These are phyloP conservation scores for Karalla daura DNA, from an alignment of 2,797 vertebrate genomes.

Conservation along the genomic window DNA sequence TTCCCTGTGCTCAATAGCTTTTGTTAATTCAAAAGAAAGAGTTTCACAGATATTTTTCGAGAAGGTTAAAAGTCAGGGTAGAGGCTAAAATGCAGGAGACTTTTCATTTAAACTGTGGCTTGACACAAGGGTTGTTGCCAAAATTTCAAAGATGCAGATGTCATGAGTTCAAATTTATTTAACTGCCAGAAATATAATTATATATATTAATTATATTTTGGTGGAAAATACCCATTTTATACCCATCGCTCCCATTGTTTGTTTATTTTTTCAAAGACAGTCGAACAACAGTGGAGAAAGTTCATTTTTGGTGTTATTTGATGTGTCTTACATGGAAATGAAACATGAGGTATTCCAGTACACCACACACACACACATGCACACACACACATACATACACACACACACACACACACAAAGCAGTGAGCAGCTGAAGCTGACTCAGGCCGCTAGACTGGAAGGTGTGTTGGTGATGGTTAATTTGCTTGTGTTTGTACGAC, in stretches of 20 bases:
- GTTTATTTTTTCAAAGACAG: neutral
- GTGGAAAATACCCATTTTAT: neutral
- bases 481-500: too few relatives aligned
- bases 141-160: neutral
- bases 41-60: constrained; percentile 6
- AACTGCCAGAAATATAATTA: neutral
- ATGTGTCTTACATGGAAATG: too few relatives aligned
- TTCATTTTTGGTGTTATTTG: too few relatives aligned
- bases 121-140: neutral
- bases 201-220: neutral
- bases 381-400: too few relatives aligned
- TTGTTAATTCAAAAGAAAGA: neutral
- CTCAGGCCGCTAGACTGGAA: too few relatives aligned
- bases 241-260: too few relatives aligned
- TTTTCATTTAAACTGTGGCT: neutral
- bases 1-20: neutral
- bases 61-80: neutral
- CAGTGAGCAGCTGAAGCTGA: too few relatives aligned
- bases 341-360: too few relatives aligned
- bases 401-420: too few relatives aligned
- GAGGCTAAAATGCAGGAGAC: neutral
- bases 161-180: neutral
- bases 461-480: too few relatives aligned
- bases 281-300: too few relatives aligned
- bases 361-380: too few relatives aligned